Percentiles rank a stretch among this genome's conserved stretches.
Evolutionary conservation across 2,797 vertebrate species (phyloP).

Genomic region (Amblyopsis hoosieri): DNA sequence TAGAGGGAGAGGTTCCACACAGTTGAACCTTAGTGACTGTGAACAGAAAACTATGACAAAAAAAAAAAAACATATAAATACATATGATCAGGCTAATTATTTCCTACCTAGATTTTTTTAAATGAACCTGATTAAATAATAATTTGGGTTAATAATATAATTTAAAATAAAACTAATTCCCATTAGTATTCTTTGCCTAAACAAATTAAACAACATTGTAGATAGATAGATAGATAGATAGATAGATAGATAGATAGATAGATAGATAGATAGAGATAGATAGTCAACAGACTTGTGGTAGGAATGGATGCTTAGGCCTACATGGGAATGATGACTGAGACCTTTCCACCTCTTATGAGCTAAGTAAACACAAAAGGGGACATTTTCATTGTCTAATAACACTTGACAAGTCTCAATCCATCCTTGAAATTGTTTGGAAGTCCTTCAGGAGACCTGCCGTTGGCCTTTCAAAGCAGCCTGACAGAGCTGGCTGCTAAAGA

Average conservation of each 20-base stretch:
- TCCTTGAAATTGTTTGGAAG: slow-evolving; percentile 66
- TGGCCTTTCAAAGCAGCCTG: slow-evolving; percentile 10
- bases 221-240: no score
- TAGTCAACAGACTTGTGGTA: not conserved
- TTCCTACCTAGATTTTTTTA: no score
- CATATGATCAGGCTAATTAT: not conserved
- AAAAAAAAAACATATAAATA: not conserved
- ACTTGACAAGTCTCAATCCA: slow-evolving; percentile 61
- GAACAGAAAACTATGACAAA: not conserved
- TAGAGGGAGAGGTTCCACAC: slow-evolving; percentile 53
- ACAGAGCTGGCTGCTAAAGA: slow-evolving; percentile 26
- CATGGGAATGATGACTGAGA: not conserved
- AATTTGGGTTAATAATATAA: no score
- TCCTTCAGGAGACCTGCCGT: slow-evolving; percentile 49
- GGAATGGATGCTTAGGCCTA: not conserved
- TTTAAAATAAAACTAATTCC: no score
- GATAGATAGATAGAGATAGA: not conserved
- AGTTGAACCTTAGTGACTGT: slow-evolving; percentile 5
- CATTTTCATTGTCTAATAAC: slow-evolving; percentile 40
- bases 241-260: not conserved
- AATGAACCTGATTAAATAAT: no score
- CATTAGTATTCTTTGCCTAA: no score
- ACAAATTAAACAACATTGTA: no score
- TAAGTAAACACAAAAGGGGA: slow-evolving; percentile 30
- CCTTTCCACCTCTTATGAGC: slow-evolving; percentile 22